Evolutionary conservation across 2,797 vertebrate species (phyloP), one percentile per base, ranked within the genome.

Genomic region (Syngnathus rostellatus): DNA sequence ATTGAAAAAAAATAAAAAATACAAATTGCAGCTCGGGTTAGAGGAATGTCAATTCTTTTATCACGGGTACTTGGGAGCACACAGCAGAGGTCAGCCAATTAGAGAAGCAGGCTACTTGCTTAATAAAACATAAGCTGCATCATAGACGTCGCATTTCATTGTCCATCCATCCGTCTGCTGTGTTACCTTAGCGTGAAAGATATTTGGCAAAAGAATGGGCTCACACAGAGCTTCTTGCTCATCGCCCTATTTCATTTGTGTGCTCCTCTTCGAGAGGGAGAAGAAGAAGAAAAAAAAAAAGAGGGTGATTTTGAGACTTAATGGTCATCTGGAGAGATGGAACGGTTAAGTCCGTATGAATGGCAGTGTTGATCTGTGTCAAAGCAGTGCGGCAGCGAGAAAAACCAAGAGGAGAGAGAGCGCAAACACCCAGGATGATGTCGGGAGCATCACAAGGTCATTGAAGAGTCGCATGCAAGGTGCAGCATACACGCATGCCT

Each of bases 401-500:
- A 70, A 65, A 70, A 79, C 46, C 16, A 48, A 48, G 46, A 70
- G 70, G 75, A 71, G 62, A 64, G 77, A 77, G 79, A 80, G 79
- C 80, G 85, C 78, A 83, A 84, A 83, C 85, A 88, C 83, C 80
- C 62, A n/a, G n/a, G n/a, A n/a, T n/a, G n/a, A 77, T 75, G 76
- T 80, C 64, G 76, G 77, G 76, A 83, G 86, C 85, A 85, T 88
- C 84, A 86, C 82, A 77, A 63, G 72, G 73, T 81, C 77, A 81
- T 78, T 67, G 62, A 69, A 86, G 70, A 82, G 76, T 60, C 66
- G 76, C 87, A 88, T 90, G 88, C 85, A 83, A 81, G 82, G 78
- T 88, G 81, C 82, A 90, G 87, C 87, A 86, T 82, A 88, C 87
- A 87, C 79, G 80, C 87, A 87, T 88, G 89, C 89, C 87, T 81